Base-by-base conservation (phyloP, 2,888 invertebrate species). In the Ommatoiulus sabulosus region DNA sequence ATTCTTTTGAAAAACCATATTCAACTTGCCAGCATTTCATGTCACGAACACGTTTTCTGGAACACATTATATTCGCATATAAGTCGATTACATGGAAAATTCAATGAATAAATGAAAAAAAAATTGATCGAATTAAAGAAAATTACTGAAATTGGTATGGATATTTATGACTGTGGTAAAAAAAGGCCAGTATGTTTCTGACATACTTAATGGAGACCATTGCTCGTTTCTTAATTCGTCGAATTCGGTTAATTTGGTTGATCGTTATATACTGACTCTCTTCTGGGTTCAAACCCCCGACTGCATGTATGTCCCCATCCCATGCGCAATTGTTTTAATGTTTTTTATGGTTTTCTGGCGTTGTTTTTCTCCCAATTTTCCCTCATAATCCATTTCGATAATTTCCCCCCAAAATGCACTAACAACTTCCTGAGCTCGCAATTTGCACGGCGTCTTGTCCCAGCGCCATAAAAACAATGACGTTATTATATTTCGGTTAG, bases 261-360 rank as follows among this genome's bases (percentile, higher is more conserved):
- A 52, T 52, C 52, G 10, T 15, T 10, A 52, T 52, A 52, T 52
- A 15, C 52, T 15, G 12, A 52, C 52, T 52, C 46, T 46, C 52
- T 52, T 52, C 4, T 7, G 52, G 52, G 52, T 52, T 52, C 52
- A 52, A 7, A 15, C 52, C 52, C 4, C 10, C 46, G n/a, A 52
- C 52, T 8, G 12, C 6, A 52, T 52, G 52, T n/a, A n/a, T n/a
- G n/a, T 15, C n/a, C n/a, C n/a, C n/a, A n/a, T 15, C 52, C 52
- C 52, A 52, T 52, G 52, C 52, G 52, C 52, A 52, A 52, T 52
- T 52, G 52, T 52, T 52, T 52, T 52, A 52, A 52, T 52, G 52
- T 52, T 52, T 52, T 52, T 52, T 52, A 52, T 52, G 52, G 52
- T 52, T 52, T 52, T 52, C 15, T 8, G 4, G 8, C 52, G 52